phyloP scores from a whole-genome alignment of 2,797 vertebrate species.

The Pristis pectinata region DNA sequence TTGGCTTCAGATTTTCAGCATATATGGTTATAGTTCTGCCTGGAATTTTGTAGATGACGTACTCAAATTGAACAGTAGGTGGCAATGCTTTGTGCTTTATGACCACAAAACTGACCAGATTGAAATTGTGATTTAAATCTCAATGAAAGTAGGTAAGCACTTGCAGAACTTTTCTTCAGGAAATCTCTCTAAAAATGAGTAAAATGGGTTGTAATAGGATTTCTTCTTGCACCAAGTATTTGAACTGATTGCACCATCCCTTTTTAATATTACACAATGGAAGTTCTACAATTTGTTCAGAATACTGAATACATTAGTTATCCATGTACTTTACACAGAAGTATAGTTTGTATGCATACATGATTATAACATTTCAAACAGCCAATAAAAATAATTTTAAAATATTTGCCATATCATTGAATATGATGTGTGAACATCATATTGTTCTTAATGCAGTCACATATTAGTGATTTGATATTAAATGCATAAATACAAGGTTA shows the following conservation, averaged over 20 bases:
- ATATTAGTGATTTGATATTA: background rate
- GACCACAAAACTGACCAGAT: background rate
- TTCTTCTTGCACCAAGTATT: background rate
- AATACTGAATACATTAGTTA: background rate
- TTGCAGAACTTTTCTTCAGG: background rate
- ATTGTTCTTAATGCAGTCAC: background rate
- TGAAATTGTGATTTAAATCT: background rate
- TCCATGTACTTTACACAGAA: background rate
- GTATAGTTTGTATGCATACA: background rate
- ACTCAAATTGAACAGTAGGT: conserved; percentile 23
- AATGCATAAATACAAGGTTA: background rate
- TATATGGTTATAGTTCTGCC: background rate
- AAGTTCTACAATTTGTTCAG: background rate
- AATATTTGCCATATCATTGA: background rate
- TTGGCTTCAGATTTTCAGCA: background rate
- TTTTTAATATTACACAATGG: background rate
- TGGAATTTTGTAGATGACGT: background rate
- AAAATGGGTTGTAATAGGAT: background rate
- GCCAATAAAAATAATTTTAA: background rate
- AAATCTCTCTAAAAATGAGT: background rate
- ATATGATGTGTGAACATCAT: background rate
- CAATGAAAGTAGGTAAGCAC: background rate
- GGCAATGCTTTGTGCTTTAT: conserved; percentile 2
- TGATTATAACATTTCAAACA: background rate
- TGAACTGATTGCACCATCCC: background rate